Evolutionary conservation across 1,140 invertebrate genomes (phyloP).

Genomic region (Trypoxylus dichotomus): DNA sequence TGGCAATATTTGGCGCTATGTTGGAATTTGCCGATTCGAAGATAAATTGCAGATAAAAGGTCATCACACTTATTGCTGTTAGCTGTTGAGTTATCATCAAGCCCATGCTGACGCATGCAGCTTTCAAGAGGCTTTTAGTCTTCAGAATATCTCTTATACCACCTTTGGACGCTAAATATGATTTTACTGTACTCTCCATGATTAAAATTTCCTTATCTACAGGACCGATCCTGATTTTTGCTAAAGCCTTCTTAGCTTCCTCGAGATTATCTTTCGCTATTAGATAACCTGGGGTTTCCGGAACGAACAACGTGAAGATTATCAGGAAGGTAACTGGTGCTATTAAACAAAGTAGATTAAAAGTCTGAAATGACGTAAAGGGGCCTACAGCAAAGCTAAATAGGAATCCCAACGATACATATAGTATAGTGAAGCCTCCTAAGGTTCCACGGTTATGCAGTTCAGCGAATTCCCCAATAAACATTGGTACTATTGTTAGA

Average conservation of each 20-base stretch:
- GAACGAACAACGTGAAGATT: slow-evolving; percentile 55
- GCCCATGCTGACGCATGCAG: slow-evolving; percentile 66
- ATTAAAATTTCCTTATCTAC: background rate
- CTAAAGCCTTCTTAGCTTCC: background rate
- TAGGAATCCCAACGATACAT: slow-evolving; percentile 31
- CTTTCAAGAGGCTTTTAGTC: slow-evolving; percentile 61
- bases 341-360: slow-evolving; percentile 55
- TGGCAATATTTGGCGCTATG: background rate
- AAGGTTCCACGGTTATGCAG: slow-evolving; percentile 41
- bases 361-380: slow-evolving; percentile 57
- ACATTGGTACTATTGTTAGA: slow-evolving; percentile 57
- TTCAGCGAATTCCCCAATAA: slow-evolving; percentile 58
- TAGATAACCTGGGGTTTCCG: slow-evolving; percentile 45
- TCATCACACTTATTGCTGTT: slow-evolving; percentile 77
- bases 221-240: background rate
- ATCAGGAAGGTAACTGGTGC: slow-evolving; percentile 58
- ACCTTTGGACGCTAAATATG: slow-evolving; percentile 36
- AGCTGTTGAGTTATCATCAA: slow-evolving; percentile 73
- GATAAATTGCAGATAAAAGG: slow-evolving; percentile 56
- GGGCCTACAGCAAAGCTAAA: slow-evolving; percentile 61
- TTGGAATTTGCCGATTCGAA: background rate
- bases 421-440: slow-evolving; percentile 37
- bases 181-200: background rate
- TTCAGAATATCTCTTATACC: slow-evolving; percentile 58
- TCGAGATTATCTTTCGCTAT: slow-evolving; percentile 9